Base-by-base conservation (phyloP, 2,113 vertebrate species). In the Corythornis vintsioides region DNA sequence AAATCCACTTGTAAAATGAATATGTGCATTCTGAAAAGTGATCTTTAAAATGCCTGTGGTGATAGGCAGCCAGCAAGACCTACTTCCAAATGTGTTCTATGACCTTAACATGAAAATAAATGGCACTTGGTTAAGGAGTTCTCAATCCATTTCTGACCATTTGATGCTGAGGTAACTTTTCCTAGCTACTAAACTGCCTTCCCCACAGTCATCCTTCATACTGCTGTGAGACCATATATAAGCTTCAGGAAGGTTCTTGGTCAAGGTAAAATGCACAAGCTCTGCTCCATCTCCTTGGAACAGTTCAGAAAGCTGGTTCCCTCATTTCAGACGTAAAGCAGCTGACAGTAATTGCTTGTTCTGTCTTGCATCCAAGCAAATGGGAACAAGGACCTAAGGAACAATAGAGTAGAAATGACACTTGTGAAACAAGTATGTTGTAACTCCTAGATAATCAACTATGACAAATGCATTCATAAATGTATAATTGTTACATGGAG, bases 381-480 rank as follows among this genome's bases (percentile, higher is more conserved):
- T 80, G 59, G 83, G 75, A 92, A 70, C 6, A n/a, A 87, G 91
- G 42, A 64, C 25, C 87, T 74, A 48, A 90, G 91, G 71, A 88
- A 95, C 90, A 95, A 94, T 70, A 80, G 84, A 74, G 60, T 21
- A 86, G 82, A 66, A 94, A 52, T 67, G 76, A 74, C 88, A 83
- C 75, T 92, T 56, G 90, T 89, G 91, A 94, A 71, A 65, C 52
- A 19, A 92, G 71, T 69, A 57, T 78, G 86, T 85, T 90, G 38
- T 40, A 55, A 72, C 61, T 86, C 87, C 73, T 25, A 17, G 67
- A 59, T 59, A 83, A 94, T 91, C 92, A 75, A 1, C 91, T 52
- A 63, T 80, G 94, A 80, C 86, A 92, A 80, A 95, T 63, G 22
- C 78, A 89, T 83, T 90, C 85, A 84, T 4, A 95, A 91, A 72